Evolutionary conservation across 2,797 vertebrate genomes (phyloP), one percentile per base, ranked within the genome.

Genomic region (Gymnopithys bicolor): DNA sequence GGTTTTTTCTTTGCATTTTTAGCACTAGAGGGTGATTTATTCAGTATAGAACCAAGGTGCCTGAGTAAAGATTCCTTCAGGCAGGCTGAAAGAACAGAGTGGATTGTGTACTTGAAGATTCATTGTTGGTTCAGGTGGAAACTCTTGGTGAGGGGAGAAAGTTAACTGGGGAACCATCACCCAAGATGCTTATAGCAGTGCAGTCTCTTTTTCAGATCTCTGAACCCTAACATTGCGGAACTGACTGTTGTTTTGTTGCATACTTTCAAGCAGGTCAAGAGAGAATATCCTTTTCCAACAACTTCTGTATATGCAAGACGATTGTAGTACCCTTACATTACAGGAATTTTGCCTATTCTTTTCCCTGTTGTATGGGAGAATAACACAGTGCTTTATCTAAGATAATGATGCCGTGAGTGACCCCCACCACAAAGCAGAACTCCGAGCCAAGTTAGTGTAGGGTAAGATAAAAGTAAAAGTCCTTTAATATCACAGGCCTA

Each of bases 11-110:
- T 53, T 75, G 18, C 39, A 30, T 49, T 93, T 91, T 91, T 93
- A 89, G 71, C 73, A 71, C 84, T 83, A 89, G 81, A 75, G 73
- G 63, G 63, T 93, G 77, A 86, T n/a, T 51, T 94, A 60, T 55
- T 83, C 63, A 5, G 2, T 60, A 41, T 78, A 0, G 0, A 74
- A 43, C 27, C 32, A 77, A 82, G 27, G 19, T 82, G 37, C 60
- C 35, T 78, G 70, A 83, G 30, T 41, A 79, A 25, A 45, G 11
- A 33, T 9, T 64, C 52, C 60, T 73, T 69, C 56, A 60, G n/a
- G 11, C 17, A 75, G 32, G 27, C 52, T 83, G 71, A 62, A 70
- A 70, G 24, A 63, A 52, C 19, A 62, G 33, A 56, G 22, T 16
- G 13, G 27, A 69, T 45, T 30, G 22, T 21, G 16, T 21, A 19